Evolutionary conservation across 2,888 invertebrate genomes (phyloP), one percentile per base, ranked within the genome.

Genomic region (Synergus gifuensis): DNA sequence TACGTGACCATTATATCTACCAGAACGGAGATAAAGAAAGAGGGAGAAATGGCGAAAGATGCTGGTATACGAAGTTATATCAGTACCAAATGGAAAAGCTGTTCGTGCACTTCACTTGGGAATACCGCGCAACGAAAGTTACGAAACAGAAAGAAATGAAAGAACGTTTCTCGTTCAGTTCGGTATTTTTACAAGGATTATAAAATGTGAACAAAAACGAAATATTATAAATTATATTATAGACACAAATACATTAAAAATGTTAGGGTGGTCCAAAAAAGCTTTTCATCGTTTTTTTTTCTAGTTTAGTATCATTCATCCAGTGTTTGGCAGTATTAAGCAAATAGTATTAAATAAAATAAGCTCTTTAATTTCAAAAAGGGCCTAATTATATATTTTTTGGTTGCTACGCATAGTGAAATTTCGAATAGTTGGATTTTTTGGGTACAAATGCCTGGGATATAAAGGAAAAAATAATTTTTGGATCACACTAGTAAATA

Each of bases 201-300:
- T 63, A 76, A 63, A 54, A 77, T 79, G 54, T 80, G 78, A 73
- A 76, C 77, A 73, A 80, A 82, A 82, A 77, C 77, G 62, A 78
- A 40, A 76, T 66, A 82, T 80, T 77, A 66, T 82, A 77, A 16
- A 63, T 28, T 63, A 82, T 79, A 85, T 82, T 82, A 79, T 81
- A 82, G 78, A 83, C 78, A 82, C 79, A 80, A 60, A 77, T 64
- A 76, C 76, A 62, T 63, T 62, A 63, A 28, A 78, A 67, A 80
- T 69, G 77, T 64, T 64, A 36, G 36, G 5, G 5, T 36, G 36
- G 36, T 36, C 5, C 7, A 36, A 36, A 36, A 7, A 36, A 36
- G 36, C 36, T 5, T 7, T 36, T 36, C 5, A 36, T 5, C 5
- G n/a, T 5, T 0, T 36, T 36, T 36, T 36, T 7, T 36, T 36